phyloP scores from a whole-genome alignment of 2,113 vertebrate genomes.

The Notarius lentiginosus region DNA sequence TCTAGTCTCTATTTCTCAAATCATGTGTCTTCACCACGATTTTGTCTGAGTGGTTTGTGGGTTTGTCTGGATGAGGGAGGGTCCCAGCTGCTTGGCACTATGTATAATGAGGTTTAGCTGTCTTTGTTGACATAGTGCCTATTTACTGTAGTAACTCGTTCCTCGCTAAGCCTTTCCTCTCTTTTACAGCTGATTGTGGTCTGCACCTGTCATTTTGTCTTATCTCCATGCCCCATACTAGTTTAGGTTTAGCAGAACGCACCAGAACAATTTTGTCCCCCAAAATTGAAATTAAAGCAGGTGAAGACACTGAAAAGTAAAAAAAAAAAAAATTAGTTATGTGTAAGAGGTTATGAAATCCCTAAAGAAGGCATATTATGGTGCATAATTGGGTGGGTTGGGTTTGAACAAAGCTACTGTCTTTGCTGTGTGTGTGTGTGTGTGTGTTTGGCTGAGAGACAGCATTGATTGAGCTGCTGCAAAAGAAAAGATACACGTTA shows the following conservation, averaged over 20 bases:
- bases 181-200: slow-evolving; percentile 22
- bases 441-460: not conserved
- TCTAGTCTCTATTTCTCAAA: not conserved
- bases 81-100: slow-evolving; percentile 45
- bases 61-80: slow-evolving; percentile 6
- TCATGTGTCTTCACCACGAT: not conserved
- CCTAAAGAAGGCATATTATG: not conserved
- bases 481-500: slow-evolving; percentile 13
- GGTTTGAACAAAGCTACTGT: not conserved
- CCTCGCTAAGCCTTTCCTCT: slow-evolving; percentile 21
- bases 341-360: not conserved
- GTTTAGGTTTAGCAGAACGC: not conserved
- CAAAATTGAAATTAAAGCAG: not conserved
- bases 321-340: not conserved
- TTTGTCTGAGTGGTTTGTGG: slow-evolving; percentile 24
- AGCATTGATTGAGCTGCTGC: not conserved
- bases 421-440: not conserved
- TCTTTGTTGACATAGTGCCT: slow-evolving; percentile 44
- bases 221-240: not conserved
- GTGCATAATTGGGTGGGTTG: slow-evolving; percentile 25
- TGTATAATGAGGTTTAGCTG: slow-evolving; percentile 48
- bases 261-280: not conserved
- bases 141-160: slow-evolving; percentile 35
- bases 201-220: slow-evolving; percentile 30
- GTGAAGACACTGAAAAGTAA: not conserved